Percentiles rank a stretch among this genome's conserved stretches.
These are phyloP conservation scores for Lucilia cuprina DNA, from an alignment of 1,140 invertebrate genomes.

Conservation along the genomic window DNA sequence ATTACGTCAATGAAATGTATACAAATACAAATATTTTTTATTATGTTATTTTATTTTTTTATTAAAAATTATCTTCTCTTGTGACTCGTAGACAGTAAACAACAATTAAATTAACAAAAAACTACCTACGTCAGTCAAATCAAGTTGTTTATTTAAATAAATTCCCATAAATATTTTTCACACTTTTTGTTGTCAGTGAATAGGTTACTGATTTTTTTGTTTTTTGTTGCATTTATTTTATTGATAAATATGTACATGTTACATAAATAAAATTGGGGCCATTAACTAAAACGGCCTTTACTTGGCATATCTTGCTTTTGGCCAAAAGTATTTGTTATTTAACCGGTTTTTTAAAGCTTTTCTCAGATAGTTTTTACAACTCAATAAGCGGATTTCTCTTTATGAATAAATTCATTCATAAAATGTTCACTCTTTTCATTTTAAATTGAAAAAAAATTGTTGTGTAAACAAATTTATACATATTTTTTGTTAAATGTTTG, in stretches of 20 bases:
- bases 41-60: neutral
- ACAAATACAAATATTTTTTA: neutral
- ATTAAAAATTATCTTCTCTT: neutral
- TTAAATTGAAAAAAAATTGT: too few species aligned
- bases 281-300: neutral
- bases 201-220: neutral
- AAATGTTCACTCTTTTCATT: too few species aligned
- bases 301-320: neutral
- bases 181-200: neutral
- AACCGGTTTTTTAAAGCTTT: too few species aligned
- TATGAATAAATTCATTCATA: too few species aligned
- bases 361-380: too few species aligned
- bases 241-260: neutral
- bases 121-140: neutral
- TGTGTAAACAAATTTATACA: too few species aligned
- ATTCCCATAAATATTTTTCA: neutral
- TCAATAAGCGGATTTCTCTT: too few species aligned
- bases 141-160: neutral
- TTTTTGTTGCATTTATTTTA: neutral
- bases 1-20: neutral
- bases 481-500: too few species aligned
- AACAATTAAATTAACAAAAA: neutral
- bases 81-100: neutral
- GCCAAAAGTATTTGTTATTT: neutral
- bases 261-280: slow-evolving; percentile 18